phyloP scores from a whole-genome alignment of 2,888 invertebrate genomes.

The Erebia palarica region DNA sequence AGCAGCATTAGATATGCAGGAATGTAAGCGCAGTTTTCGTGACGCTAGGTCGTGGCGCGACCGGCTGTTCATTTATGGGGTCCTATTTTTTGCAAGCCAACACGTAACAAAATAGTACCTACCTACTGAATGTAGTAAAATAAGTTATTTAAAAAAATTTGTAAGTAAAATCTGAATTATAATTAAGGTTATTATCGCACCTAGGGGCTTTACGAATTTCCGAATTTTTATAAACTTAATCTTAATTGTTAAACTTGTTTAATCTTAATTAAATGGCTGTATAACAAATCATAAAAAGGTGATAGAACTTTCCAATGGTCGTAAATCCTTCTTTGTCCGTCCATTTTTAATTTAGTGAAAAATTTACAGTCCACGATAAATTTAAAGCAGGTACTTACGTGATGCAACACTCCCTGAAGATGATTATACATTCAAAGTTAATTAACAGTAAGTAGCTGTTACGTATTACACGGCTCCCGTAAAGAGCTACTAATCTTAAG shows the following conservation, averaged over 20 bases:
- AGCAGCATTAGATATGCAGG: conserved; percentile 74
- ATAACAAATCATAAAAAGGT: background rate
- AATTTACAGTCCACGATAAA: conserved; percentile 41
- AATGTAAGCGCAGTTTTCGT: conserved; percentile 76
- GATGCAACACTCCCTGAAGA: conserved; percentile 15
- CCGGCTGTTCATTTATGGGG: conserved; percentile 57
- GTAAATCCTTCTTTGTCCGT: background rate
- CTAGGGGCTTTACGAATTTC: background rate
- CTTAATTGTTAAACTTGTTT: background rate
- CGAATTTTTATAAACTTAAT: background rate
- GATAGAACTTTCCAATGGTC: background rate
- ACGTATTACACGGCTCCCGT: conserved; percentile 60
- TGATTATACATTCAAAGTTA: conserved; percentile 50
- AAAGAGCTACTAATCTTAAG: conserved; percentile 70
- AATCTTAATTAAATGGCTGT: background rate
- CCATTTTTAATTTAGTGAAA: conserved; percentile 7
- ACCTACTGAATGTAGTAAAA: no score
- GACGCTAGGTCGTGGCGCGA: conserved; percentile 66
- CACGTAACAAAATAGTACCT: conserved; percentile 49
- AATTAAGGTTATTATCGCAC: no score
- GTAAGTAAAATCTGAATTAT: no score
- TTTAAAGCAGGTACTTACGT: background rate
- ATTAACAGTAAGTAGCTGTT: conserved; percentile 54
- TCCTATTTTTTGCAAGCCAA: conserved; percentile 62
- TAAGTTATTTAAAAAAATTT: no score